Percentiles rank a stretch among this genome's conserved stretches.
Evolutionary conservation across 2,113 vertebrate genomes (phyloP).

Genomic region (Lasiurus borealis): DNA sequence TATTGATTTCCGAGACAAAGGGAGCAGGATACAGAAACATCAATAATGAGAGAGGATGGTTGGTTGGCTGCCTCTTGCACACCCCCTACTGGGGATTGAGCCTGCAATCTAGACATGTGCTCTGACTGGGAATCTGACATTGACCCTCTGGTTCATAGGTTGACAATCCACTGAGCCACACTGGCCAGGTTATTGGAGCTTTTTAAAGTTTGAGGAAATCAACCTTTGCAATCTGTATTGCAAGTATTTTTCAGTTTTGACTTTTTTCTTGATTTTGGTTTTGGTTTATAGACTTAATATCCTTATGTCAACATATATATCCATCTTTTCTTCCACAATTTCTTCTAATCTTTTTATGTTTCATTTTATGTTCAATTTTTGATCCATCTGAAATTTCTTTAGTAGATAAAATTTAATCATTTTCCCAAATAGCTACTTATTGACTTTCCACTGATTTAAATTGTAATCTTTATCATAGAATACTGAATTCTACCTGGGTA

Average conservation of each 20-base stretch:
- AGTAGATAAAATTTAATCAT: neutral
- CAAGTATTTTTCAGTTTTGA: conserved; percentile 27
- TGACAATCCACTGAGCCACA: too few relatives aligned
- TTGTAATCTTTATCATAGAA: neutral
- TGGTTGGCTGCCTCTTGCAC: too few relatives aligned
- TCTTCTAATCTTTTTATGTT: conserved; percentile 28
- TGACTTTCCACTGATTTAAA: conserved; percentile 41
- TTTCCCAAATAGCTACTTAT: conserved; percentile 15
- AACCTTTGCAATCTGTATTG: neutral
- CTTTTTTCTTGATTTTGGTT: conserved; percentile 33
- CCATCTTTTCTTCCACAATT: neutral
- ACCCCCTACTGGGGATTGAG: too few relatives aligned
- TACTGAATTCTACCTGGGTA: neutral
- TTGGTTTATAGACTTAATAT: conserved; percentile 34
- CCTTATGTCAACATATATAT: neutral
- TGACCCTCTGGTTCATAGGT: too few relatives aligned
- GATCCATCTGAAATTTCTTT: conserved; percentile 24
- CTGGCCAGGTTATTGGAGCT: neutral
- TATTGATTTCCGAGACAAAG: too few relatives aligned
- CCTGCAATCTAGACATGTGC: too few relatives aligned
- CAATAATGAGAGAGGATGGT: too few relatives aligned
- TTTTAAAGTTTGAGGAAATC: conserved; percentile 18
- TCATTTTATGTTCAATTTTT: conserved; percentile 52
- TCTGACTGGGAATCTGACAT: too few relatives aligned
- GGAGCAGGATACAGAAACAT: too few relatives aligned